Evolutionary conservation across 92 coral and sea anemone genomes (phyloP).

Genomic region (Epizoanthus illoricatus): DNA sequence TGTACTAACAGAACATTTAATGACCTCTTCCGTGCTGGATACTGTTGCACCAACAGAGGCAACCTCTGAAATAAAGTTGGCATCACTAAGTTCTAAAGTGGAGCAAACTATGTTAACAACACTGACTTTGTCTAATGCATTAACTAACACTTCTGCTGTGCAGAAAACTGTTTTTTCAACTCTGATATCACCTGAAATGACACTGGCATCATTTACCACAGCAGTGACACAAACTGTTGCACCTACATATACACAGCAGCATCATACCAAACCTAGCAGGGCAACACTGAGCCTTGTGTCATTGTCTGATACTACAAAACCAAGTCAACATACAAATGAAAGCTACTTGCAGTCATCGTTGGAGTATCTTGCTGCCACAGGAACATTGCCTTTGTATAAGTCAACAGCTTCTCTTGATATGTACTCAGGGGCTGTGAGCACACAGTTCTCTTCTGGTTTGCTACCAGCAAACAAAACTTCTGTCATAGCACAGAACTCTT

Average conservation of each 20-base stretch:
- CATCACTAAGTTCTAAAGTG: constrained; percentile 1
- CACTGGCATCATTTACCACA: background rate
- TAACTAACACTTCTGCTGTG: background rate
- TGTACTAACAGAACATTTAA: background rate
- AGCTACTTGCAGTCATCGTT: background rate
- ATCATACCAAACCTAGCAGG: background rate
- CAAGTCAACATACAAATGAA: background rate
- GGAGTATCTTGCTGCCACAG: background rate
- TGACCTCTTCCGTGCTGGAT: background rate
- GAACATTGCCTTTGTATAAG: background rate
- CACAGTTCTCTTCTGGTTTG: constrained; percentile 11
- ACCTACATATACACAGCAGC: background rate
- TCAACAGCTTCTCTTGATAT: background rate
- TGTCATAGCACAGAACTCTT: background rate
- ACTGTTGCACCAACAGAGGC: background rate
- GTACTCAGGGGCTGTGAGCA: background rate
- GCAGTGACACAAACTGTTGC: background rate
- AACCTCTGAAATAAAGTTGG: background rate
- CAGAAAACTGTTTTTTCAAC: background rate
- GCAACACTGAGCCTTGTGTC: background rate
- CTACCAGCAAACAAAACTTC: constrained; percentile 8
- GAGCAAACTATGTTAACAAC: background rate
- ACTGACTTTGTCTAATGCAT: background rate
- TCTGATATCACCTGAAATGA: background rate
- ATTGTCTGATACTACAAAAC: background rate